phyloP scores from a whole-genome alignment of 2,797 vertebrate genomes.

The Denticeps clupeoides region DNA sequence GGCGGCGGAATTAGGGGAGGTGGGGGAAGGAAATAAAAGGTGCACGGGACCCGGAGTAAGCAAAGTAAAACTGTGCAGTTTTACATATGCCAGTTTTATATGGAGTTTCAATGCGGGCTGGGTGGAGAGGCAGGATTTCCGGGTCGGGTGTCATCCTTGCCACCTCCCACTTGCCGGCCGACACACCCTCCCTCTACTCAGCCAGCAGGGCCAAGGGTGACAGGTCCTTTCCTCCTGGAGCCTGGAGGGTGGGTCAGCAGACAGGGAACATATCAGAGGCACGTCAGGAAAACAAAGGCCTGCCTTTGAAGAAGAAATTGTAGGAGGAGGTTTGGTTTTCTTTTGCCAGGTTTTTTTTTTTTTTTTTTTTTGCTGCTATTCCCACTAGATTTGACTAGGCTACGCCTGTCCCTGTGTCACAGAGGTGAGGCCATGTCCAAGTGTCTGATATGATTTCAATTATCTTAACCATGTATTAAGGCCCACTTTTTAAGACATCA shows the following conservation, averaged over 20 bases:
- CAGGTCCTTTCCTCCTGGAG: neutral
- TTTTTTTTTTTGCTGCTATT: neutral
- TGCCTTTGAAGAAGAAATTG: neutral
- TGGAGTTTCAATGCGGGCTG: too few species aligned
- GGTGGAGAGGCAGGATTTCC: conserved; percentile 49
- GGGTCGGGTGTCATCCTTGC: conserved; percentile 37
- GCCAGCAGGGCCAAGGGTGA: conserved; percentile 5
- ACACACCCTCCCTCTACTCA: conserved; percentile 24
- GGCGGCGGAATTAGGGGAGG: neutral
- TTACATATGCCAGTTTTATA: too few species aligned
- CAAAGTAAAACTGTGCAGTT: conserved; percentile 2
- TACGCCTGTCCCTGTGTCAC: too few species aligned
- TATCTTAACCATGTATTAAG: too few species aligned
- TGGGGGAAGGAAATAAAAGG: neutral
- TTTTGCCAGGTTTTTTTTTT: neutral
- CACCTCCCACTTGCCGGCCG: conserved; percentile 7
- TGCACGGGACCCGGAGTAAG: neutral
- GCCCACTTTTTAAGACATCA: too few species aligned
- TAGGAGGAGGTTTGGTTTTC: neutral
- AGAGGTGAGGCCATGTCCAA: too few species aligned
- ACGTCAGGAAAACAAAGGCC: neutral
- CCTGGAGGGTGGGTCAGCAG: neutral
- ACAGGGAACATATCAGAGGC: neutral
- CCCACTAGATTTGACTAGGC: too few species aligned
- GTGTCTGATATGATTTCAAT: too few species aligned